Evolutionary conservation across 2,888 invertebrate species (phyloP).

Genomic region (Epiblema foenella): DNA sequence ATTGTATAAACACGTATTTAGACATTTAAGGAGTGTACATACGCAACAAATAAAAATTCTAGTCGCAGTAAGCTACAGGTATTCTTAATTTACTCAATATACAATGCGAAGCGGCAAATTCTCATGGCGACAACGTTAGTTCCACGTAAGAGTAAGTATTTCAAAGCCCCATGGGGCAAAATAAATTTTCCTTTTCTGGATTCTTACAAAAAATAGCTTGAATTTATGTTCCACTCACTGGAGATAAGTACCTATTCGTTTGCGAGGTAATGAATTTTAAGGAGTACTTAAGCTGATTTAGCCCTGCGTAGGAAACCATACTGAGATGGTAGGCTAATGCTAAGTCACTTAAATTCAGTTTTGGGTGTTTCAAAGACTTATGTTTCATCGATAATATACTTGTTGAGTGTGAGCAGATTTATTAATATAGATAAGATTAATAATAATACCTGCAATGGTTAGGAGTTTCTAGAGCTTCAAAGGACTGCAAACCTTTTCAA

Average conservation of each 20-base stretch:
- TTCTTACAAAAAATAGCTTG: constrained; percentile 28
- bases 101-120: background rate
- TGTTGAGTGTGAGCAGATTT: background rate
- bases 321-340: constrained; percentile 3
- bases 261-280: constrained; percentile 37
- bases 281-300: constrained; percentile 28
- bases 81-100: background rate
- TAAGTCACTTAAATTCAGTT: constrained; percentile 19
- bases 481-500: too few relatives aligned
- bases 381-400: constrained; percentile 8
- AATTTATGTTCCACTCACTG: constrained; percentile 29
- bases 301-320: background rate
- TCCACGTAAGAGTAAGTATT: constrained; percentile 15
- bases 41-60: background rate
- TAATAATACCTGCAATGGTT: background rate
- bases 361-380: too few relatives aligned
- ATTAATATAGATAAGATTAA: too few relatives aligned
- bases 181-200: constrained; percentile 33
- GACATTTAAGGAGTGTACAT: too few relatives aligned
- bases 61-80: background rate
- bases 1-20: too few relatives aligned
- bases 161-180: constrained; percentile 11
- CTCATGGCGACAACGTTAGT: constrained; percentile 24
- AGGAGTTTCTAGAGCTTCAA: too few relatives aligned
- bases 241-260: constrained; percentile 30